Conservation (phyloP, 2,797 vertebrate species). For the Sebastiscus tertius region DNA sequence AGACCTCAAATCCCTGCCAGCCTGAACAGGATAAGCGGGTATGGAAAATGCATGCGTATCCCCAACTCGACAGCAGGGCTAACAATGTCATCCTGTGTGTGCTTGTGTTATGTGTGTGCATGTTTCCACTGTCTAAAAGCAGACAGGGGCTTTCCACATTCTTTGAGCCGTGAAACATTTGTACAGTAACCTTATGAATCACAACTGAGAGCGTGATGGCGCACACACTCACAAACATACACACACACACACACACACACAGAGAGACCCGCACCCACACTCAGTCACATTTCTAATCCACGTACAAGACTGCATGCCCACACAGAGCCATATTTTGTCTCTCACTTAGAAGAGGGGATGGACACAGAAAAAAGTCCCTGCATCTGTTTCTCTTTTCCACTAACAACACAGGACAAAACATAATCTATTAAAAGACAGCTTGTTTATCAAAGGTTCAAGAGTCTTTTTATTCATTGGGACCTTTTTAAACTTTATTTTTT, state of each 20-base stretch:
- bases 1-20: background rate
- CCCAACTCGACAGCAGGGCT: slow-evolving; percentile 8
- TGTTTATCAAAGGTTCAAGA: slow-evolving; percentile 34
- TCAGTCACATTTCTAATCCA: slow-evolving; percentile 57
- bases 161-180: slow-evolving; percentile 66
- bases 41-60: slow-evolving; percentile 28
- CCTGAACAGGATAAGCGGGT: background rate
- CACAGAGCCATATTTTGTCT: slow-evolving; percentile 62
- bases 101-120: slow-evolving; percentile 17
- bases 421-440: background rate
- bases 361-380: slow-evolving; percentile 75
- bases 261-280: slow-evolving; percentile 50
- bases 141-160: slow-evolving; percentile 77
- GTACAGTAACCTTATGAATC: slow-evolving; percentile 76
- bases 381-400: slow-evolving; percentile 52
- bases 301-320: slow-evolving; percentile 53
- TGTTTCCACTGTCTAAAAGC: slow-evolving; percentile 67
- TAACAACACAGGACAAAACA: slow-evolving; percentile 32
- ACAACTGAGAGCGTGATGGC: slow-evolving; percentile 59
- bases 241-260: background rate
- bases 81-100: slow-evolving; percentile 23
- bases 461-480: background rate
- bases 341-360: slow-evolving; percentile 35
- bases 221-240: slow-evolving; percentile 4
- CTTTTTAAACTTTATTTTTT: background rate